Conservation (phyloP, 53 echinoderm and acorn worm genomes). For the Glandiceps talaboti region DNA sequence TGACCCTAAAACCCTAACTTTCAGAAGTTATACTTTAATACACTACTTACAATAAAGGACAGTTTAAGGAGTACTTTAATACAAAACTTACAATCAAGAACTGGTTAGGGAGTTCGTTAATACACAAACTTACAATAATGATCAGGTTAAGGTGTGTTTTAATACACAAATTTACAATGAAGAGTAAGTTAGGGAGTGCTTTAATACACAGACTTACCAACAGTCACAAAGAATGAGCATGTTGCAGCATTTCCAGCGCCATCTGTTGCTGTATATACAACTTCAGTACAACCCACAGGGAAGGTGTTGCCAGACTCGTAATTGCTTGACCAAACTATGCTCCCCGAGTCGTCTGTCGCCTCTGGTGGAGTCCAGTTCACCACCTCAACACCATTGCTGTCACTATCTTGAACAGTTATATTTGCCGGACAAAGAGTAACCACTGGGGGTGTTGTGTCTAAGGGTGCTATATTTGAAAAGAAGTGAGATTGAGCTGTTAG, state of each 20-base stretch:
- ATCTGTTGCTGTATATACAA: slow-evolving; percentile 39
- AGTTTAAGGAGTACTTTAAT: too few species aligned
- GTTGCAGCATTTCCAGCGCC: slow-evolving; percentile 16
- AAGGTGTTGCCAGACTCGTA: slow-evolving; percentile 26
- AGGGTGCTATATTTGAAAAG: too few species aligned
- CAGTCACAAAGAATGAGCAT: slow-evolving; percentile 25
- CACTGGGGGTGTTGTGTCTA: slow-evolving; percentile 32
- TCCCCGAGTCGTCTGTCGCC: slow-evolving; percentile 37
- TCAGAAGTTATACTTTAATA: too few species aligned
- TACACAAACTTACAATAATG: too few species aligned
- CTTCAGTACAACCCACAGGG: slow-evolving; percentile 15
- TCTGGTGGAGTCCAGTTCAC: slow-evolving; percentile 36
- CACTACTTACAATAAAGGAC: too few species aligned
- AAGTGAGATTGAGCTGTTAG: too few species aligned
- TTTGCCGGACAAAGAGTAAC: slow-evolving; percentile 32
- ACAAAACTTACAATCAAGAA: too few species aligned
- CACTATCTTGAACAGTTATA: slow-evolving; percentile 21
- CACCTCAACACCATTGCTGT: slow-evolving; percentile 13
- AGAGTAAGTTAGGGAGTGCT: too few species aligned
- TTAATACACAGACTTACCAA: slow-evolving; percentile 3
- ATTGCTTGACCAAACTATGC: slow-evolving; percentile 4
- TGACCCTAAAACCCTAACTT: too few species aligned
- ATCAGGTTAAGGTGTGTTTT: too few species aligned
- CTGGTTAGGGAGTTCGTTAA: too few species aligned
- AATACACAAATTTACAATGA: too few species aligned